Evolutionary conservation across 2,888 invertebrate species (phyloP).

Genomic region (Ichneumon xanthorius): DNA sequence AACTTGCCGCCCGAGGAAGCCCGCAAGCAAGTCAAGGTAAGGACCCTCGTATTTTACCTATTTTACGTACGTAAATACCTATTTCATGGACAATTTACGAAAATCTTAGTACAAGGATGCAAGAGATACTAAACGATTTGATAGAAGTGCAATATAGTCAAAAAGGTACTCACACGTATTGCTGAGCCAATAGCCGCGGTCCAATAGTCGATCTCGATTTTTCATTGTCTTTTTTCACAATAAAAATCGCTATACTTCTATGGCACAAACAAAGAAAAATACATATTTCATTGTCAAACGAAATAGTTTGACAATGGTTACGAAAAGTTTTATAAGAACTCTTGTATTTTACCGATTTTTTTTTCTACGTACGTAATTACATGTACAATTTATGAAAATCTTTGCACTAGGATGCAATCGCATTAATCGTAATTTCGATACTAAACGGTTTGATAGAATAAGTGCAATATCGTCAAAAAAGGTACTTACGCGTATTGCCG

Average conservation of each 20-base stretch:
- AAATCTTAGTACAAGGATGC: too few species aligned
- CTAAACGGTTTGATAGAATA: neutral
- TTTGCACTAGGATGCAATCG: neutral
- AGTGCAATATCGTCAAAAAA: neutral
- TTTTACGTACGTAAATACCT: neutral
- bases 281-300: too few species aligned
- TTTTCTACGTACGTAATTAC: neutral
- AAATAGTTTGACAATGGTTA: too few species aligned
- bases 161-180: neutral
- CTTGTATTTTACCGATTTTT: neutral
- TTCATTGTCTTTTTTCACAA: too few species aligned
- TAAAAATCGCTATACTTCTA: too few species aligned
- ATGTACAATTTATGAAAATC: neutral
- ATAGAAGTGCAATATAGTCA: neutral
- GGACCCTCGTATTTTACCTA: constrained; percentile 71
- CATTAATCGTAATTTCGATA: neutral
- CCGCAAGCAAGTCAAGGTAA: constrained; percentile 90
- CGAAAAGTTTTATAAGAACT: constrained; percentile 81
- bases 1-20: constrained; percentile 91
- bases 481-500: neutral
- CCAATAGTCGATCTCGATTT: neutral
- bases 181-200: neutral
- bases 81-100: neutral
- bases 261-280: too few species aligned
- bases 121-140: neutral